Percentiles rank a stretch among this genome's conserved stretches.
phyloP scores from a whole-genome alignment of 2,888 invertebrate genomes.

The Ophion ventricosus region DNA sequence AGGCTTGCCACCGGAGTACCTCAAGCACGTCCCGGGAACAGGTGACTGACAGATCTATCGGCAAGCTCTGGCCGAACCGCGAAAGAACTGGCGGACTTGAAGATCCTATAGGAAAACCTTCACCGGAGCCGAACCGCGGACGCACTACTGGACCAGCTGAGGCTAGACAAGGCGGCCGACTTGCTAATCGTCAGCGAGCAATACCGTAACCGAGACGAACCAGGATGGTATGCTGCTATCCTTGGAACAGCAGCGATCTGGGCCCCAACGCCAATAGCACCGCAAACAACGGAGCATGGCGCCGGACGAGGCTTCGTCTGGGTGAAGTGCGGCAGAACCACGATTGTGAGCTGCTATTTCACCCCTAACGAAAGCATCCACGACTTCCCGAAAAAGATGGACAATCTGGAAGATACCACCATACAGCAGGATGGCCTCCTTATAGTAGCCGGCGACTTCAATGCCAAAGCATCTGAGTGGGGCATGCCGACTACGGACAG shows the following conservation, averaged over 20 bases:
- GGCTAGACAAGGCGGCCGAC: slow-evolving; percentile 12
- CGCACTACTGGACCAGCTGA: slow-evolving; percentile 52
- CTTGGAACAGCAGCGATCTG: slow-evolving; percentile 35
- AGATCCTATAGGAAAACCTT: slow-evolving; percentile 65
- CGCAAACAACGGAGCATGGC: not conserved
- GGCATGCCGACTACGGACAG: slow-evolving; percentile 54
- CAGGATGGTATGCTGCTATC: slow-evolving; percentile 34
- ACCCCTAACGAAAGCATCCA: slow-evolving; percentile 13
- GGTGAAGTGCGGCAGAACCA: slow-evolving; percentile 26
- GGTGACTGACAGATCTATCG: not conserved
- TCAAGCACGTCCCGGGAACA: slow-evolving; percentile 54
- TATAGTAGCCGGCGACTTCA: slow-evolving; percentile 63
- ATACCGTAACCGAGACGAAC: not conserved
- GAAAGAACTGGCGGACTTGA: not conserved
- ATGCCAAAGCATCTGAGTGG: slow-evolving; percentile 64
- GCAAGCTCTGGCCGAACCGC: slow-evolving; percentile 45
- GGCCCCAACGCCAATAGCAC: slow-evolving; percentile 18
- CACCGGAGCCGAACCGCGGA: slow-evolving; percentile 59
- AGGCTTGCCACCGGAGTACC: not conserved
- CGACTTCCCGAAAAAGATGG: slow-evolving; percentile 48
- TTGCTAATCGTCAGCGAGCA: slow-evolving; percentile 9
- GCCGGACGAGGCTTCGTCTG: slow-evolving; percentile 50
- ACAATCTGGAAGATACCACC: slow-evolving; percentile 43
- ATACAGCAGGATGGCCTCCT: slow-evolving; percentile 30
- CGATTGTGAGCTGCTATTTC: slow-evolving; percentile 29